phyloP scores from a whole-genome alignment of 2,888 invertebrate species.

The Dorcus hopei region DNA sequence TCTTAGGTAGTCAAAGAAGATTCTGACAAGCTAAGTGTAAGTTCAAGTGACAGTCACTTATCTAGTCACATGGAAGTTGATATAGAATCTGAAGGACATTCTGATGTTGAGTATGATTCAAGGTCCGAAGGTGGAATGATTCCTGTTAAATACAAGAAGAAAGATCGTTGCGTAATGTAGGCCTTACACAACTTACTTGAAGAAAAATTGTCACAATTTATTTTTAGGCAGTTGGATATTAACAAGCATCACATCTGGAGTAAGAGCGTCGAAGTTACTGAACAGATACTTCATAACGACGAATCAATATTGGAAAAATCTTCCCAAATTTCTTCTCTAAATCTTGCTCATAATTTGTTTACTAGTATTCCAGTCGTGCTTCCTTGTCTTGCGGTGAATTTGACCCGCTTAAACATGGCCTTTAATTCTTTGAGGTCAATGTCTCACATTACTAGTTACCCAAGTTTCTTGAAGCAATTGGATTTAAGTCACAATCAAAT shows the following conservation, averaged over 20 bases:
- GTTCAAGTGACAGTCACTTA: slow-evolving; percentile 48
- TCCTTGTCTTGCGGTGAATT: slow-evolving; percentile 84
- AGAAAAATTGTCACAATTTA: not conserved
- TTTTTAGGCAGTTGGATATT: slow-evolving; percentile 58
- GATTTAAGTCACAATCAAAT: slow-evolving; percentile 93
- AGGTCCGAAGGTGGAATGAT: slow-evolving; percentile 38
- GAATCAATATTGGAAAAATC: slow-evolving; percentile 57
- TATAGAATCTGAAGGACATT: slow-evolving; percentile 37
- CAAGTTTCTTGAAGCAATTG: slow-evolving; percentile 82
- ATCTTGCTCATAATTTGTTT: slow-evolving; percentile 89
- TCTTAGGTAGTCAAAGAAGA: slow-evolving; percentile 40
- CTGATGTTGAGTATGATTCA: slow-evolving; percentile 40
- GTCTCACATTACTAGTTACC: slow-evolving; percentile 88
- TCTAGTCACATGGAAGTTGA: slow-evolving; percentile 44
- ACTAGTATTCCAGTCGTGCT: slow-evolving; percentile 82
- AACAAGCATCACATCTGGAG: slow-evolving; percentile 78
- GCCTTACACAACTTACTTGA: slow-evolving; percentile 10
- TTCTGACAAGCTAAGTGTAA: slow-evolving; percentile 45
- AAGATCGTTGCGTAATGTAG: slow-evolving; percentile 45
- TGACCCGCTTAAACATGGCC: slow-evolving; percentile 86
- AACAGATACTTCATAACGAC: slow-evolving; percentile 60
- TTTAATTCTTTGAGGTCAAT: slow-evolving; percentile 79
- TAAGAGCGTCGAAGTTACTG: slow-evolving; percentile 62
- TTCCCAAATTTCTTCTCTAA: slow-evolving; percentile 71
- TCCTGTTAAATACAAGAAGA: slow-evolving; percentile 43